phyloP scores from a whole-genome alignment of 2,888 invertebrate genomes.

The Hololepta plana region DNA sequence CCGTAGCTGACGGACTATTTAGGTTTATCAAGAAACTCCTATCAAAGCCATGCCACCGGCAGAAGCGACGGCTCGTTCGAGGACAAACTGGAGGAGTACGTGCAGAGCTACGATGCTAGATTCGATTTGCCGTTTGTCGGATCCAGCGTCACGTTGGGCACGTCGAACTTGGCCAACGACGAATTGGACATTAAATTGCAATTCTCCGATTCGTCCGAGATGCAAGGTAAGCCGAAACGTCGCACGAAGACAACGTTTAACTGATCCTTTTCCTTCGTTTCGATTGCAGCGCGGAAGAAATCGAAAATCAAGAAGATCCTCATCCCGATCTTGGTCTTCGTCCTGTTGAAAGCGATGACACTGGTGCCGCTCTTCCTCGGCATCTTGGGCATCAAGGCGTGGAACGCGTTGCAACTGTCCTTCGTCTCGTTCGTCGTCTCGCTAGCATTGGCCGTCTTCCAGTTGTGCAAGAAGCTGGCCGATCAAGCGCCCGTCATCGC shows the following conservation, averaged over 20 bases:
- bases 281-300: slow-evolving; percentile 35
- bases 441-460: slow-evolving; percentile 69
- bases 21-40: slow-evolving; percentile 49
- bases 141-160: slow-evolving; percentile 53
- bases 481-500: slow-evolving; percentile 50
- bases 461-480: slow-evolving; percentile 69
- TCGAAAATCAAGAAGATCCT: slow-evolving; percentile 70
- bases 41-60: slow-evolving; percentile 28
- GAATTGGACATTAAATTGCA: slow-evolving; percentile 56
- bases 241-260: no score
- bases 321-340: slow-evolving; percentile 65
- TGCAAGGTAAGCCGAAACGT: no score
- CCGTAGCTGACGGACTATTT: slow-evolving; percentile 46
- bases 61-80: slow-evolving; percentile 39
- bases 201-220: no score
- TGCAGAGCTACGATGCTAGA: slow-evolving; percentile 58
- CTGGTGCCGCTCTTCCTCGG: slow-evolving; percentile 71
- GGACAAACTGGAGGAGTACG: slow-evolving; percentile 47
- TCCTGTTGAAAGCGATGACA: slow-evolving; percentile 70
- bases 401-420: slow-evolving; percentile 71
- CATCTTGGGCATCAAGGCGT: slow-evolving; percentile 68
- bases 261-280: slow-evolving; percentile 5
- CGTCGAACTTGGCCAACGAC: slow-evolving; percentile 56
- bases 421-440: slow-evolving; percentile 77
- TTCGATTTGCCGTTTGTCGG: slow-evolving; percentile 57